These are phyloP conservation scores for Argyrosomus japonicus DNA, from an alignment of 2,113 vertebrate genomes.

Conservation along the genomic window DNA sequence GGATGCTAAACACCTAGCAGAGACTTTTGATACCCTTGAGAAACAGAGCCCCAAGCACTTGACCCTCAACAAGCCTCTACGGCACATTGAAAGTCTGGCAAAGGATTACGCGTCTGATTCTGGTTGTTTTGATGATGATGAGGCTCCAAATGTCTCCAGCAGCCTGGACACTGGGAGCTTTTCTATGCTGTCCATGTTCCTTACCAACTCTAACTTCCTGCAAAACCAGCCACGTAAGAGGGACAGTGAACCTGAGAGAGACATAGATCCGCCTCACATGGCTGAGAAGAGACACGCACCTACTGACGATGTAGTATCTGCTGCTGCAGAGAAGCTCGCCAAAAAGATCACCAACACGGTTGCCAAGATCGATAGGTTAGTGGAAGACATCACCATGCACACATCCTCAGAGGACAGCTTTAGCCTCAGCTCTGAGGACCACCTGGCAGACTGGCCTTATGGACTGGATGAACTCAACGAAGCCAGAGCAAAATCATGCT, in stretches of 20 bases:
- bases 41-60: slow-evolving; percentile 90
- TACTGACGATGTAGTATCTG: slow-evolving; percentile 85
- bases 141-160: slow-evolving; percentile 90
- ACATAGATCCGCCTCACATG: slow-evolving; percentile 73
- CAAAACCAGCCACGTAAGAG: slow-evolving; percentile 89
- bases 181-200: slow-evolving; percentile 92
- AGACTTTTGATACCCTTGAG: slow-evolving; percentile 93
- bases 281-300: slow-evolving; percentile 78
- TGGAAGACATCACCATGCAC: slow-evolving; percentile 96
- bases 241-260: slow-evolving; percentile 87
- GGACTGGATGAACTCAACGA: slow-evolving; percentile 89
- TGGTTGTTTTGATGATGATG: slow-evolving; percentile 95
- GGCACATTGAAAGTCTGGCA: slow-evolving; percentile 93
- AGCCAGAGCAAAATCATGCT: slow-evolving; percentile 91
- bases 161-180: slow-evolving; percentile 88
- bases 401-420: slow-evolving; percentile 97
- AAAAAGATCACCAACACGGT: slow-evolving; percentile 94
- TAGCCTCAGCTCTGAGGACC: slow-evolving; percentile 96
- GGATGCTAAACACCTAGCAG: slow-evolving; percentile 91
- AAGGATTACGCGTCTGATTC: slow-evolving; percentile 98
- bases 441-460: slow-evolving; percentile 91
- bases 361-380: slow-evolving; percentile 94
- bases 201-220: slow-evolving; percentile 91
- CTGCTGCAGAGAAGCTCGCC: slow-evolving; percentile 89
- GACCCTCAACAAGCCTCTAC: slow-evolving; percentile 85